Base-by-base conservation (phyloP, 2,888 invertebrate genomes). In the Cistogaster globosa region DNA sequence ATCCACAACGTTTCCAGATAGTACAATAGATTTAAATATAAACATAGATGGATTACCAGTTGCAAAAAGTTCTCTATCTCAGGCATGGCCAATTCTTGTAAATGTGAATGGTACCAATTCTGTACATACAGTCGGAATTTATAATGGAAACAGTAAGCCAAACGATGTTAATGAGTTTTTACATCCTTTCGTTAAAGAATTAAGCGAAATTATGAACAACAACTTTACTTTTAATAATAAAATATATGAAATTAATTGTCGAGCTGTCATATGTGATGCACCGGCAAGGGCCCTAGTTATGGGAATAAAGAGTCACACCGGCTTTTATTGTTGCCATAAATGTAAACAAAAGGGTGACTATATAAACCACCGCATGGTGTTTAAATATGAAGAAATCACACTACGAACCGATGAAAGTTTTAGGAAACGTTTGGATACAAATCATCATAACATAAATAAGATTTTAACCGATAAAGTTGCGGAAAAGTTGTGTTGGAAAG, bases 41-140 rank as follows among this genome's bases (percentile, higher is more conserved):
- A 86, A 86, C 62, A 80, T 83, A 42, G 87, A 86, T 77, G 86
- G 87, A 22, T 67, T 87, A 26, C 83, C 86, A 67, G 18, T 84
- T 8, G 76, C 48, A 20, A 85, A 83, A 82, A 87, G 80, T 63
- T 83, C 83, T 5, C 60, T n/a, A 8, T 71, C 69, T 20, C 65
- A 51, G 11, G 53, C 62, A 8, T 83, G 77, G 72, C 77, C 83
- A 55, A 72, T 77, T 74, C 68, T 83, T 62, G 48, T 71, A n/a
- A 83, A 72, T 62, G 74, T 78, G 45, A 68, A 68, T 63, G 57
- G 45, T 14, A 38, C 11, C 18, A 36, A 55, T 48, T 48, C 22
- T 36, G 77, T 77, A n/a, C n/a, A n/a, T n/a, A n/a, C n/a, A n/a
- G n/a, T n/a, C n/a, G n/a, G n/a, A n/a, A n/a, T n/a, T n/a, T n/a